Evolutionary conservation across 2,888 invertebrate species (phyloP), one percentile per base, ranked within the genome.

Genomic region (Lottia gigantea): DNA sequence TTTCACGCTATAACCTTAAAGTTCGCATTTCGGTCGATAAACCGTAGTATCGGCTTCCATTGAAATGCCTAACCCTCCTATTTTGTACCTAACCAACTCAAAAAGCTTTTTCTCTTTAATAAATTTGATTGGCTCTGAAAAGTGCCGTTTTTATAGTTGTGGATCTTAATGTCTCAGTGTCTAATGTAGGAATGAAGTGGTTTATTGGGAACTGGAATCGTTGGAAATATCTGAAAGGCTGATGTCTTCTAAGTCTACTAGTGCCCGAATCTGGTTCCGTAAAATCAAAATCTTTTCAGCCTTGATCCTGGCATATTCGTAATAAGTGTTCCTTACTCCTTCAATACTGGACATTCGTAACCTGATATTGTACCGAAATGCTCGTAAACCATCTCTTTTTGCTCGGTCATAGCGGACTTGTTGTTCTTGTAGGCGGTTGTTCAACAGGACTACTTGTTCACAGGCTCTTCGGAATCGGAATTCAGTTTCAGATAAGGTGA

Each of bases 281-380:
- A 62, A 62, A 16, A 31, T 25, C 15, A 62, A 62, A n/a, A 68
- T 46, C 2, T 62, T 25, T 25, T 68, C 67, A 1, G 67, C 67
- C 25, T 68, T 68, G 15, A 62, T 46, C 12, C 62, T 46, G 14
- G 67, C 67, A 46, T 68, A 68, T 62, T 68, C 67, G 46, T 68
- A 68, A 47, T 62, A 68, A n/a, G 67, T 62, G 25, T 68, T 68
- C n/a, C 67, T 40, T 4, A 68, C 67, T 46, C 67, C 67, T 62
- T 68, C 67, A 19, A 46, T 62, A 12, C 46, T 46, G 8, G 67
- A 62, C 67, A 68, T 68, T 23, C 26, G 19, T 12, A 68, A 46
- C 11, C 67, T n/a, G 2, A 68, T 45, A 26, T 62, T 68, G 62
- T 68, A 68, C 16, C 67, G 62, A 47, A 68, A 68, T 12, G 67